These are phyloP conservation scores for Misgurnus mizolepis DNA, from an alignment of 2,113 vertebrate species.

Conservation along the genomic window DNA sequence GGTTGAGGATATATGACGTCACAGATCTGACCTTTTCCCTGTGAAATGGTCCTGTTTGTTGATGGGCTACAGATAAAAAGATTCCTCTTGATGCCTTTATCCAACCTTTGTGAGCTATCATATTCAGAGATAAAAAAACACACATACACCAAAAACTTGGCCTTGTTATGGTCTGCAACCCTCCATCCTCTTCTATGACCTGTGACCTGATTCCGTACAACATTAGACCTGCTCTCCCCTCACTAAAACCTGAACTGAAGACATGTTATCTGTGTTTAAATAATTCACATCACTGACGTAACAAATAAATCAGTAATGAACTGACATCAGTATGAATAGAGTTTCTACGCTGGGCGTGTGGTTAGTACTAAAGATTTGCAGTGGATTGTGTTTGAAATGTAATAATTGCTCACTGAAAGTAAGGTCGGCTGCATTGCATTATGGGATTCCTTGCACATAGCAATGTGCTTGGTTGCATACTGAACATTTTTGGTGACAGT, in stretches of 20 bases:
- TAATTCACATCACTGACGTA: slow-evolving; percentile 35
- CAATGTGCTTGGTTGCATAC: background rate
- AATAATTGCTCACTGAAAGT: background rate
- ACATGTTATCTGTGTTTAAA: background rate
- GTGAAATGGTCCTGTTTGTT: slow-evolving; percentile 8
- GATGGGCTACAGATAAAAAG: background rate
- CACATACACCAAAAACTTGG: slow-evolving; percentile 9
- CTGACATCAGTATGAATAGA: slow-evolving; percentile 7
- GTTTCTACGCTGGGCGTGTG: background rate
- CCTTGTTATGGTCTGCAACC: slow-evolving; percentile 14
- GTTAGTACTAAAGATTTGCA: background rate
- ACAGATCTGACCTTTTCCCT: slow-evolving; percentile 3
- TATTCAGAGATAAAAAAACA: slow-evolving; percentile 6
- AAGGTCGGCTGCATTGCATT: background rate
- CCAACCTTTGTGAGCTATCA: slow-evolving; percentile 5
- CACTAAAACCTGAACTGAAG: slow-evolving; percentile 11
- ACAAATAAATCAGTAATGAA: slow-evolving; percentile 13
- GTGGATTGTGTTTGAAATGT: background rate
- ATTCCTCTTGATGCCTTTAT: slow-evolving; percentile 23
- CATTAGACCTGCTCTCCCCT: slow-evolving; percentile 18
- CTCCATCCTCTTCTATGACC: slow-evolving; percentile 7
- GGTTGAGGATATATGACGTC: background rate
- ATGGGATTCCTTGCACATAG: background rate
- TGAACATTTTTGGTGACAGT: background rate
- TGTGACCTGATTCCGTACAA: slow-evolving; percentile 12